phyloP scores from a whole-genome alignment of 1,140 invertebrate species.

The Druon quercuslanigerum region DNA sequence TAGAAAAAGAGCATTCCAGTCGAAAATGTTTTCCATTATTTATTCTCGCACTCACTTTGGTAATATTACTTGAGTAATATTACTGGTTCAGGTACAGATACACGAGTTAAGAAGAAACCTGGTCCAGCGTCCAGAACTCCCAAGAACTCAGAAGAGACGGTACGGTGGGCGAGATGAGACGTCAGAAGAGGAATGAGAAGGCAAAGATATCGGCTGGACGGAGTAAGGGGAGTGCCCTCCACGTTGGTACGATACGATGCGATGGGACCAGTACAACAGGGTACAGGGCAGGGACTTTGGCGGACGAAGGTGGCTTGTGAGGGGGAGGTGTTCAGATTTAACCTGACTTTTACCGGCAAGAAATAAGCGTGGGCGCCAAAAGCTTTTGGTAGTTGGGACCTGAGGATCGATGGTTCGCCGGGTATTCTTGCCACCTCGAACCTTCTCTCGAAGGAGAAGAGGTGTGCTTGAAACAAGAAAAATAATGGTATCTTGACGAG shows the following conservation, averaged over 20 bases:
- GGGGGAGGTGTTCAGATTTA: constrained; percentile 9
- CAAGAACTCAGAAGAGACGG: constrained; percentile 28
- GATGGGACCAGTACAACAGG: neutral
- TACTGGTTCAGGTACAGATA: constrained; percentile 38
- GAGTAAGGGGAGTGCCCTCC: constrained; percentile 37
- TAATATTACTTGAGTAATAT: constrained; percentile 38
- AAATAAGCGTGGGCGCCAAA: constrained; percentile 24
- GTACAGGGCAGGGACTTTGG: neutral
- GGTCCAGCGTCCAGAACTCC: constrained; percentile 37
- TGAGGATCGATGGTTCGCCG: constrained; percentile 2
- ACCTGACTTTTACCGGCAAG: constrained; percentile 23
- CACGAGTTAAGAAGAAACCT: constrained; percentile 40
- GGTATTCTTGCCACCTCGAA: constrained; percentile 12
- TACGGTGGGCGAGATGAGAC: constrained; percentile 50
- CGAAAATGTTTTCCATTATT: constrained; percentile 9
- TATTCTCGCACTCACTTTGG: constrained; percentile 32
- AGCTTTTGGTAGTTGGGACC: neutral
- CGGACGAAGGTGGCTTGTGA: neutral
- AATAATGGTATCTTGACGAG: constrained; percentile 27
- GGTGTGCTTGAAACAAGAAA: constrained; percentile 14
- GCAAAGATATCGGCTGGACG: constrained; percentile 41
- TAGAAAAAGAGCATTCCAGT: neutral
- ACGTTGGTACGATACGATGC: neutral
- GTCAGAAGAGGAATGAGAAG: constrained; percentile 52
- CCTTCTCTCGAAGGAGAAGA: neutral